A percentile compares a stretch with the other conserved stretches of the same genome.
These are phyloP conservation scores for Limosa lapponica DNA, from an alignment of 2,797 vertebrate genomes.

Conservation along the genomic window DNA sequence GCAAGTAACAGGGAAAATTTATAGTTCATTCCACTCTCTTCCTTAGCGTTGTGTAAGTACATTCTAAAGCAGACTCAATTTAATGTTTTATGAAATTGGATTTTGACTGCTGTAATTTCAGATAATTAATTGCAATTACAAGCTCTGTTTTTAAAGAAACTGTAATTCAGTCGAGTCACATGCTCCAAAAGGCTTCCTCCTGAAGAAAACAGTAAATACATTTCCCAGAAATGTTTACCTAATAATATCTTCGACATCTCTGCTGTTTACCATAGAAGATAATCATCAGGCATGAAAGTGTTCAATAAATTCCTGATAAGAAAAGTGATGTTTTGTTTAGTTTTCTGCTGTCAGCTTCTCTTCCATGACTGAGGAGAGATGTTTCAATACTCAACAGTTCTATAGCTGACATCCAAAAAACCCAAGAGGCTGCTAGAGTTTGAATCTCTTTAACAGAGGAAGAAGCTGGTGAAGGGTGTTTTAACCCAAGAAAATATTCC, in stretches of 20 bases:
- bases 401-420: background rate
- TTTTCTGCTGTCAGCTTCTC: background rate
- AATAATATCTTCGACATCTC: background rate
- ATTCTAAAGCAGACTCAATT: constrained; percentile 20
- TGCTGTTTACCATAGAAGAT: background rate
- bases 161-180: background rate
- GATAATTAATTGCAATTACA: constrained; percentile 51
- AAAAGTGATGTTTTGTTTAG: background rate
- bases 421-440: background rate
- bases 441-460: background rate
- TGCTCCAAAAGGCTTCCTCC: background rate
- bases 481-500: background rate
- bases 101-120: constrained; percentile 57
- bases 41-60: constrained; percentile 3
- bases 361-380: background rate
- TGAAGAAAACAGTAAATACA: background rate
- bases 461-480: background rate
- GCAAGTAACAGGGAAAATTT: background rate
- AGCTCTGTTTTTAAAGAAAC: constrained; percentile 41
- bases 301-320: background rate
- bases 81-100: constrained; percentile 52
- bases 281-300: background rate
- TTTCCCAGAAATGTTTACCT: background rate
- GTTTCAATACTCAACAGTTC: background rate
- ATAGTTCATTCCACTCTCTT: background rate